Conservation (phyloP, 2,113 vertebrate species). For the Bubo scandiacus region DNA sequence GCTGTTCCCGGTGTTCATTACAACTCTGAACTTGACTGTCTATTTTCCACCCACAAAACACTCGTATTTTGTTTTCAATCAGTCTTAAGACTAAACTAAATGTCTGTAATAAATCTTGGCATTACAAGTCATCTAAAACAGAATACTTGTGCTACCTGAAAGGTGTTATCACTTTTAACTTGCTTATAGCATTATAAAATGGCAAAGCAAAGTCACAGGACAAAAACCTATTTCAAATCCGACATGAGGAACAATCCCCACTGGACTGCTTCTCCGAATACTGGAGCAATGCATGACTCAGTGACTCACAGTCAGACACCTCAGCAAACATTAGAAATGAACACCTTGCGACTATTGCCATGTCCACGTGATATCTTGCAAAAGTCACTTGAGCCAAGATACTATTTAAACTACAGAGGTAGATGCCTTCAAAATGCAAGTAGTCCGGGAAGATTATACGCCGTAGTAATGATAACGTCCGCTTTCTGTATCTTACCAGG, state of each 20-base stretch:
- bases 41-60: not conserved
- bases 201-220: not conserved
- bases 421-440: not conserved
- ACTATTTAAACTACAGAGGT: not conserved
- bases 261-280: not conserved
- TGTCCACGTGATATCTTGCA: not conserved
- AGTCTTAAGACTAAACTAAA: not conserved
- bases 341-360: not conserved
- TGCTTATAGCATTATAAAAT: not conserved
- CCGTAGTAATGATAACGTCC: not conserved
- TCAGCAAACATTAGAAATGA: not conserved
- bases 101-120: not conserved
- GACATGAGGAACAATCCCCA: not conserved
- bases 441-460: not conserved
- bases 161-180: not conserved
- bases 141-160: not conserved
- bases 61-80: not conserved
- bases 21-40: not conserved
- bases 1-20: not conserved
- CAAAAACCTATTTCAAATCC: not conserved
- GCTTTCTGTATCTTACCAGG: constrained; percentile 62
- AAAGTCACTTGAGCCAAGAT: not conserved
- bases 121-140: not conserved
- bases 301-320: not conserved
- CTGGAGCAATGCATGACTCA: not conserved